These are phyloP conservation scores for Scaeva pyrastri DNA, from an alignment of 2,888 invertebrate species.

Conservation along the genomic window DNA sequence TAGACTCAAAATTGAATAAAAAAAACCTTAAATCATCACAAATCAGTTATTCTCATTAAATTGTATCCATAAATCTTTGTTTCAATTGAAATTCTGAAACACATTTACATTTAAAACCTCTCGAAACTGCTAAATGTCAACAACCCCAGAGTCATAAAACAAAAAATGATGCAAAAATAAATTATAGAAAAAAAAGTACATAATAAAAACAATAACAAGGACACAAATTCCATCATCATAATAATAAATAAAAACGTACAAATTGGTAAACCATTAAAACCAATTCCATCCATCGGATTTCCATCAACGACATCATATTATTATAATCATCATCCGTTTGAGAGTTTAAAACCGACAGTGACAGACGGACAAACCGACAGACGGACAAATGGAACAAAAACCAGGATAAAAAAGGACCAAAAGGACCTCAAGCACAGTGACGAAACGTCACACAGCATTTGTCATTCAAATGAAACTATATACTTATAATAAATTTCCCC, in stretches of 20 bases:
- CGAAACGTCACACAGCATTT: background rate
- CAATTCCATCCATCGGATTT: constrained; percentile 57
- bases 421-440: background rate
- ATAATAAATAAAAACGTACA: background rate
- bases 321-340: constrained; percentile 24
- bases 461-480: background rate
- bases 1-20: too few relatives aligned
- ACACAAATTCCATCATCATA: background rate
- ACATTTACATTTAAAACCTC: too few relatives aligned
- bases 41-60: too few relatives aligned
- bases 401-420: too few relatives aligned
- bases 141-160: background rate
- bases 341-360: constrained; percentile 10
- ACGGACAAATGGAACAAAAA: background rate
- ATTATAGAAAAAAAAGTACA: background rate
- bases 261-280: constrained; percentile 47
- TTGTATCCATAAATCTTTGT: too few relatives aligned
- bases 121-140: background rate
- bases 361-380: background rate
- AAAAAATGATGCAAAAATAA: background rate
- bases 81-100: too few relatives aligned
- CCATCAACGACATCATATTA: constrained; percentile 43
- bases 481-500: constrained; percentile 9
- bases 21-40: too few relatives aligned
- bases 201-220: background rate